A percentile compares a stretch with the other conserved stretches of the same genome.
These are phyloP conservation scores for Dallia pectoralis DNA, from an alignment of 2,797 vertebrate genomes.

Conservation along the genomic window DNA sequence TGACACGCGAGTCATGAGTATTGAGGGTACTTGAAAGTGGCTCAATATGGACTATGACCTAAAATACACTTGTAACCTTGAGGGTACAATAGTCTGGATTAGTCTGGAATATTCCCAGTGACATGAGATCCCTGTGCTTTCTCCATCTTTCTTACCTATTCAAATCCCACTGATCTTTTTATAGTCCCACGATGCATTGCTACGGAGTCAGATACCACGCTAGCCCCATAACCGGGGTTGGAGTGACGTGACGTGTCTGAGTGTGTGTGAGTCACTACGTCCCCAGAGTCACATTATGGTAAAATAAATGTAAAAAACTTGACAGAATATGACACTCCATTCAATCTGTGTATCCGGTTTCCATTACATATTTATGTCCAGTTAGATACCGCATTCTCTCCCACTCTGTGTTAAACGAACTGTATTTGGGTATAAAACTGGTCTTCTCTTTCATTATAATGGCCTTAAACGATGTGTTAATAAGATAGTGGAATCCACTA, in stretches of 20 bases:
- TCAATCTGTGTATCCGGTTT: slow-evolving; percentile 7
- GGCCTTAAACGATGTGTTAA: neutral
- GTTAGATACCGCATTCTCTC: slow-evolving; percentile 16
- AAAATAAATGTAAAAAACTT: slow-evolving; percentile 9
- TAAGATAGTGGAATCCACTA: neutral
- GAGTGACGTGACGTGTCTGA: slow-evolving; percentile 8
- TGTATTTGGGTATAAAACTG: slow-evolving; percentile 28
- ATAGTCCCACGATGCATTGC: slow-evolving; percentile 49
- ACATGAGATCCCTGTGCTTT: slow-evolving; percentile 1
- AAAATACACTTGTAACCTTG: neutral
- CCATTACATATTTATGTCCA: slow-evolving; percentile 20
- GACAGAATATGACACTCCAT: slow-evolving; percentile 21
- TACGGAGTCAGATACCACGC: slow-evolving; percentile 41
- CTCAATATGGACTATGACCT: neutral
- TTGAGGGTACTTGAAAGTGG: slow-evolving; percentile 2
- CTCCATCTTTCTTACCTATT: slow-evolving; percentile 6
- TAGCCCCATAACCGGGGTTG: neutral
- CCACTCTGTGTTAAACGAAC: slow-evolving; percentile 18
- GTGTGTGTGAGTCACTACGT: neutral
- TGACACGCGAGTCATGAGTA: neutral
- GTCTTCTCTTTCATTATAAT: neutral
- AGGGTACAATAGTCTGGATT: neutral
- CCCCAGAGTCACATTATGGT: neutral
- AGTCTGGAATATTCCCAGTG: slow-evolving; percentile 2
- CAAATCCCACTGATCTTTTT: slow-evolving; percentile 38